Conservation (phyloP, 2,888 invertebrate species). For the Thumatha senex region DNA sequence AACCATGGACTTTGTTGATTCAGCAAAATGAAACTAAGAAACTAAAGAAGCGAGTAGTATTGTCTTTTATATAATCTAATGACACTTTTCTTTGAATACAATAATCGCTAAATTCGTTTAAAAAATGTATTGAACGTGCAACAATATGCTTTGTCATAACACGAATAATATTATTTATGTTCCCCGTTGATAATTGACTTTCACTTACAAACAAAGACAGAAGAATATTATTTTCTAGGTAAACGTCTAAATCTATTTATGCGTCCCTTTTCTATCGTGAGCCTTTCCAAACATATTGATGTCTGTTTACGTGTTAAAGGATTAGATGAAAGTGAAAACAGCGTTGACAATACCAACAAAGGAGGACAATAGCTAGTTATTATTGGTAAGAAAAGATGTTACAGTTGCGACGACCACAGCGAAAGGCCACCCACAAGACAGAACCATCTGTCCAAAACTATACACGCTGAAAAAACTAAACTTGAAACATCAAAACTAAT, state of each 20-base stretch:
- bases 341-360: constrained; percentile 66
- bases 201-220: constrained; percentile 9
- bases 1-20: no score
- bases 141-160: not conserved
- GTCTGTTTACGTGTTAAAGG: constrained; percentile 70
- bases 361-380: constrained; percentile 63
- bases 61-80: no score
- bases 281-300: constrained; percentile 54
- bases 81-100: no score
- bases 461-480: constrained; percentile 66
- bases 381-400: constrained; percentile 54
- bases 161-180: not conserved
- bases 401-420: constrained; percentile 47
- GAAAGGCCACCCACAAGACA: constrained; percentile 66
- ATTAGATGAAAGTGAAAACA: constrained; percentile 78
- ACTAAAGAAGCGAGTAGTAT: no score
- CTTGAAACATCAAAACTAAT: constrained; percentile 76
- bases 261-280: constrained; percentile 14
- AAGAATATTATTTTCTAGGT: constrained; percentile 2
- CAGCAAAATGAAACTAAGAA: no score
- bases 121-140: not conserved
- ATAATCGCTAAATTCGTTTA: no score
- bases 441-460: constrained; percentile 77
- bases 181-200: constrained; percentile 1
- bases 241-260: constrained; percentile 3